Percentiles rank a stretch among this genome's conserved stretches.
Conservation (phyloP, 2,797 vertebrate genomes). For the Darevskia mixta region DNA sequence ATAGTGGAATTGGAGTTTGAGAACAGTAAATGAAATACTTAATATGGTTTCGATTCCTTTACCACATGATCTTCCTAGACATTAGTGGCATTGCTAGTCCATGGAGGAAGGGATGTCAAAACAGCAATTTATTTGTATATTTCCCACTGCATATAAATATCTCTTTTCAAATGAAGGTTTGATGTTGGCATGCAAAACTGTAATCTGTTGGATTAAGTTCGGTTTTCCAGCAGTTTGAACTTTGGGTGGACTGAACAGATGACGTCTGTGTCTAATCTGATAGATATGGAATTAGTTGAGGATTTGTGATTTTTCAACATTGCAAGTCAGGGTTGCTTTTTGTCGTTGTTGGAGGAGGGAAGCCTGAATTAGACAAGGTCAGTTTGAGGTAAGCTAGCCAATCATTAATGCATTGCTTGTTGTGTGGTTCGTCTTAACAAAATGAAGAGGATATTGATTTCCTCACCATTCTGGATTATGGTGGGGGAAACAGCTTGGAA, state of each 20-base stretch:
- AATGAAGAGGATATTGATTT: constrained; percentile 5
- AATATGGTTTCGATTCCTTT: too few relatives aligned
- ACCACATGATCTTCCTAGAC: not conserved
- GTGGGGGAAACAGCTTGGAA: not conserved
- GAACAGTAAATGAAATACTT: too few relatives aligned
- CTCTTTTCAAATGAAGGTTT: not conserved
- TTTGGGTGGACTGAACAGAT: constrained; percentile 35
- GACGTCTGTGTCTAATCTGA: constrained; percentile 39
- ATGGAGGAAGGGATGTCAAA: not conserved
- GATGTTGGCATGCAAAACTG: not conserved
- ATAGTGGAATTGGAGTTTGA: not conserved
- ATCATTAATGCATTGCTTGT: constrained; percentile 41
- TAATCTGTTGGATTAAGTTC: not conserved
- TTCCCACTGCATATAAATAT: accelerated
- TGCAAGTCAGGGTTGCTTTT: constrained; percentile 46
- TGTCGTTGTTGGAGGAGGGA: not conserved
- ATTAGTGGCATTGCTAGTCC: not conserved
- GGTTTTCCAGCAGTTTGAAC: constrained; percentile 20
- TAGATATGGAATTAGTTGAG: constrained; percentile 38
- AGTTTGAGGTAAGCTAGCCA: constrained; percentile 41
- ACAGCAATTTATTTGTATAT: not conserved
- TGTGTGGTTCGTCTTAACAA: constrained; percentile 30
- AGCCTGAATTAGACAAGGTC: constrained; percentile 46
- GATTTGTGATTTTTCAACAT: constrained; percentile 50
- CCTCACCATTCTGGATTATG: not conserved